Evolutionary conservation across 2,113 vertebrate genomes (phyloP), one percentile per base, ranked within the genome.

Genomic region (Stigmatopora nigra): DNA sequence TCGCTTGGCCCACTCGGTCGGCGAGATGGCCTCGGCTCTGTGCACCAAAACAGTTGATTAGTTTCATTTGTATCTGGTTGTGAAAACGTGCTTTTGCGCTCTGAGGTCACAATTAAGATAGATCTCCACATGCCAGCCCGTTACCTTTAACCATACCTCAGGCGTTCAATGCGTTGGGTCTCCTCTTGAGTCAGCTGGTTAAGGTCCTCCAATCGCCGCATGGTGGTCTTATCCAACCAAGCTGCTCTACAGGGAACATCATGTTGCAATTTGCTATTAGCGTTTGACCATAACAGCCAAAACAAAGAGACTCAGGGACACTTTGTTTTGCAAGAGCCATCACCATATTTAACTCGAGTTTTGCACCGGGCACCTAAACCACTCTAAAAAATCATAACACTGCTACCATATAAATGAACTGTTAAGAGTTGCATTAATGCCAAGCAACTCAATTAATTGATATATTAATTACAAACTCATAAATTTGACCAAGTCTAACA

Each of bases 171-270:
- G 53, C 45, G 64, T 53, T 84, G 71, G 1, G 62, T 48, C 69
- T 91, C 87, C 65, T 88, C 81, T 66, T 75, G 64, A 61, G 74
- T 87, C 60, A 88, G 70, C 62, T 75, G 80, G 65, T 88, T 73
- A 51, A 88, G 75, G 71, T 88, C 82, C 12, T 58, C 76, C 67
- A 86, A 69, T 56, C 85, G 82, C 66, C 79, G 85, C 41, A 61
- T 76, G 14, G 78, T 88, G 66, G 82, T 64, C 63, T 70, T 87
- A 11, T 91, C 90, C 75, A 88, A 65, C 88, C 87, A 91, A 36
- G 82, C 86, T 48, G 79, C 69, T 67, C 91, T 92, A 53, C 55
- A 72, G 47, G n/a, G 62, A 53, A 56, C 49, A 63, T 62, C 75
- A 68, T 25, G 7, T 36, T 62, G 70, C 9, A 15, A 25, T 38